phyloP scores from a whole-genome alignment of 35 echinoderm and acorn worm genomes.

The Amphiura filiformis region DNA sequence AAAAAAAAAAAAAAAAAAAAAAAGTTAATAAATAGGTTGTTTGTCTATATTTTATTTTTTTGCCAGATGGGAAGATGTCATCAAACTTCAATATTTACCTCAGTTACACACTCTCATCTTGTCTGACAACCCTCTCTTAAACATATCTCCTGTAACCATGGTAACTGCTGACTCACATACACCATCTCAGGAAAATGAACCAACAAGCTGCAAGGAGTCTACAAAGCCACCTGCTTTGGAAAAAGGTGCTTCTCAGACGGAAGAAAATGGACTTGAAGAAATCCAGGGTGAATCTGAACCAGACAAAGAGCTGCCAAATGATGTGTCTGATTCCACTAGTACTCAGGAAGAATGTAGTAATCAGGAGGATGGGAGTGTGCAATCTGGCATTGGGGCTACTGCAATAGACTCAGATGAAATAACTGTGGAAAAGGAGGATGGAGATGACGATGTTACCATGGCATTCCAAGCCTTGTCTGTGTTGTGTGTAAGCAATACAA shows the following conservation, averaged over 20 bases:
- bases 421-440: background rate
- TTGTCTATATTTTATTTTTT: too few relatives aligned
- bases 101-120: conserved; percentile 72
- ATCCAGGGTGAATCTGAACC: too few relatives aligned
- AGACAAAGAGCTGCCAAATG: too few relatives aligned
- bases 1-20: too few relatives aligned
- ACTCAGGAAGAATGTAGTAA: too few relatives aligned
- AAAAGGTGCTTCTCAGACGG: background rate
- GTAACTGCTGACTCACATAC: background rate
- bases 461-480: conserved; percentile 16
- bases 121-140: conserved; percentile 71
- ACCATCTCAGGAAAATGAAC: background rate
- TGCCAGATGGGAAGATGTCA: conserved; percentile 80
- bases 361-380: too few relatives aligned
- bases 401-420: conserved; percentile 1
- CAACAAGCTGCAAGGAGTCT: background rate
- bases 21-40: too few relatives aligned
- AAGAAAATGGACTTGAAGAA: background rate
- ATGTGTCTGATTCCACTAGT: too few relatives aligned
- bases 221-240: background rate
- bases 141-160: conserved; percentile 27
- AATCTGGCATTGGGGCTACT: background rate
- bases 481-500: conserved; percentile 79
- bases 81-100: conserved; percentile 46
- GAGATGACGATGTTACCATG: background rate